These are phyloP conservation scores for Pollenia labialis DNA, from an alignment of 2,888 invertebrate species.

Conservation along the genomic window DNA sequence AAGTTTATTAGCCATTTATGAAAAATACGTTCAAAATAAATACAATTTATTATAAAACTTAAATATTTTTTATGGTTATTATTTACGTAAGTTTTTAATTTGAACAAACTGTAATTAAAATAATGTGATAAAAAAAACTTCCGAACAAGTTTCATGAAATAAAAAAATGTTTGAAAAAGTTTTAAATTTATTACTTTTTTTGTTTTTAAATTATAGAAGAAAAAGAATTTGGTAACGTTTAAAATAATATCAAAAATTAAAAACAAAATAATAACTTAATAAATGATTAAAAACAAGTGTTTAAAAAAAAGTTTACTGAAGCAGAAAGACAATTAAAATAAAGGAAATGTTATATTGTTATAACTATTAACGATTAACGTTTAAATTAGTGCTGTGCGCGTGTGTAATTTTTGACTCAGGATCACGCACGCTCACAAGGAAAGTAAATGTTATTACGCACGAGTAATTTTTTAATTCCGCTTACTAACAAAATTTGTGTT, in stretches of 20 bases:
- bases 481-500: too few species aligned
- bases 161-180: neutral
- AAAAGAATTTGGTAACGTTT: neutral
- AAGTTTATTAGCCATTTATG: slow-evolving; percentile 59
- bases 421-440: too few species aligned
- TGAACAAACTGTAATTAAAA: slow-evolving; percentile 16
- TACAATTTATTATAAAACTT: slow-evolving; percentile 8
- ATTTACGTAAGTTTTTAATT: slow-evolving; percentile 55
- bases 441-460: too few species aligned
- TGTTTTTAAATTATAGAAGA: neutral
- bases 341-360: too few species aligned
- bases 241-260: neutral
- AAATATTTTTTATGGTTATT: slow-evolving; percentile 20
- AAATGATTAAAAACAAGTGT: too few species aligned
- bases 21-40: slow-evolving; percentile 36
- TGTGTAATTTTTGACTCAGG: too few species aligned
- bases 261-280: too few species aligned
- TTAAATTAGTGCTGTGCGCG: too few species aligned
- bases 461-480: too few species aligned
- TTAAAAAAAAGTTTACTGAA: too few species aligned
- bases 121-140: slow-evolving; percentile 24
- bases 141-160: slow-evolving; percentile 26
- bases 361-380: too few species aligned
- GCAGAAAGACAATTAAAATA: too few species aligned
- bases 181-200: neutral